Conservation (phyloP, 2,113 vertebrate genomes). For the Sciurus niger region DNA sequence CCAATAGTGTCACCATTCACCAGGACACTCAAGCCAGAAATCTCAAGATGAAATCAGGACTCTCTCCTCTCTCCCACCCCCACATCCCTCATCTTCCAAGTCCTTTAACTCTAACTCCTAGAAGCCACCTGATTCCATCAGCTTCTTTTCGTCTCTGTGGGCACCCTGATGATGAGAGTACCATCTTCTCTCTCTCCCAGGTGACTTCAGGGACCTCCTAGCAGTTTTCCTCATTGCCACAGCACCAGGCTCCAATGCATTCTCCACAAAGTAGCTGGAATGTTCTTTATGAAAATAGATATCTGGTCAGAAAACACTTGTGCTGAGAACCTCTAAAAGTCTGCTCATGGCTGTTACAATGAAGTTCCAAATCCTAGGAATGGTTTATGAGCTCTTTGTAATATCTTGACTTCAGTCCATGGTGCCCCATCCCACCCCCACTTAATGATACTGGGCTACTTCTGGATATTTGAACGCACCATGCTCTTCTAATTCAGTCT, state of each 20-base stretch:
- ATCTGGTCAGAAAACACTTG: neutral
- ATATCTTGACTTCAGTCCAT: neutral
- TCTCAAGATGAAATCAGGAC: neutral
- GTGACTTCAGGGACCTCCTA: neutral
- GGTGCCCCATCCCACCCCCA: rapidly evolving
- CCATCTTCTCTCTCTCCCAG: neutral
- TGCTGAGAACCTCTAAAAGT: neutral
- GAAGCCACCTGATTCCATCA: neutral
- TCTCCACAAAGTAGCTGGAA: neutral
- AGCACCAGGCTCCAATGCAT: neutral
- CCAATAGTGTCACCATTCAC: neutral
- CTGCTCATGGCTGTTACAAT: too few relatives aligned
- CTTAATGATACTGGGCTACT: neutral
- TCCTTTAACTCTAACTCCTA: neutral
- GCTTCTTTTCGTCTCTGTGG: neutral
- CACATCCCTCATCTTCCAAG: neutral
- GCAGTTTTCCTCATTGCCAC: neutral
- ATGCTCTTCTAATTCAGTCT: neutral
- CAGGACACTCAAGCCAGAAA: neutral
- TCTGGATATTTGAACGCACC: neutral
- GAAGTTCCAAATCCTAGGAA: neutral
- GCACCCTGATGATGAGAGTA: neutral
- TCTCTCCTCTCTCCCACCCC: neutral
- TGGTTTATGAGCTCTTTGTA: neutral
- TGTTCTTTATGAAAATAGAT: neutral